Evolutionary conservation across 1,140 invertebrate genomes (phyloP), one percentile per base, ranked within the genome.

Genomic region (Micrasema minimum): DNA sequence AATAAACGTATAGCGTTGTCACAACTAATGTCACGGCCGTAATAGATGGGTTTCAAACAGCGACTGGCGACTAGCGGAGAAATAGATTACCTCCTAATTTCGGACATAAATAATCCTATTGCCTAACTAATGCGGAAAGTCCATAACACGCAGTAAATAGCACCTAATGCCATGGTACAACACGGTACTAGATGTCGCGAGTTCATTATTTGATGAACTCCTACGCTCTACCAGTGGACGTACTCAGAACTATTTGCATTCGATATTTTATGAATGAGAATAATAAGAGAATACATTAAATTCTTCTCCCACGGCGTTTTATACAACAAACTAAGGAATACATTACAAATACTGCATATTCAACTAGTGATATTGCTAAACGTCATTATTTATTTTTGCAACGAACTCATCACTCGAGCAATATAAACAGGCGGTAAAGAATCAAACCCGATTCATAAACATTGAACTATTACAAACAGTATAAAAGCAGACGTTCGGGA

Each of bases 31-130:
- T 41, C 55, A 20, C 9, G 16, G 10, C 18, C 37, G 14, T 41
- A 18, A 59, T 18, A 14, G 55, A 59, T n/a, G 55, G 4, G 9
- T 7, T 59, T 59, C 16, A 59, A 59, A 59, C 12, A 20, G 37
- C 35, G 37, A 59, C 12, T 59, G 38, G 38, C 20, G 16, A 12
- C 37, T n/a, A 22, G 16, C 55, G 22, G 3, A 41, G 37, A 59
- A 20, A 59, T 12, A 59, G 55, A 59, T 59, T 41, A 41, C 6
- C 55, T 59, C 31, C 35, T 41, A 59, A 59, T 59, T 41, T 59
- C 37, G 35, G 38, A 14, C 9, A 12, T 18, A 41, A 41, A 9
- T 14, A 22, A 20, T 38, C n/a, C n/a, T n/a, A 35, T 12, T 53
- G n/a, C 55, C 55, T 22, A 41, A 38, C 50, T 11, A 2, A 53